These are phyloP conservation scores for Bradypus variegatus DNA, from an alignment of 2,797 vertebrate species.

Conservation along the genomic window DNA sequence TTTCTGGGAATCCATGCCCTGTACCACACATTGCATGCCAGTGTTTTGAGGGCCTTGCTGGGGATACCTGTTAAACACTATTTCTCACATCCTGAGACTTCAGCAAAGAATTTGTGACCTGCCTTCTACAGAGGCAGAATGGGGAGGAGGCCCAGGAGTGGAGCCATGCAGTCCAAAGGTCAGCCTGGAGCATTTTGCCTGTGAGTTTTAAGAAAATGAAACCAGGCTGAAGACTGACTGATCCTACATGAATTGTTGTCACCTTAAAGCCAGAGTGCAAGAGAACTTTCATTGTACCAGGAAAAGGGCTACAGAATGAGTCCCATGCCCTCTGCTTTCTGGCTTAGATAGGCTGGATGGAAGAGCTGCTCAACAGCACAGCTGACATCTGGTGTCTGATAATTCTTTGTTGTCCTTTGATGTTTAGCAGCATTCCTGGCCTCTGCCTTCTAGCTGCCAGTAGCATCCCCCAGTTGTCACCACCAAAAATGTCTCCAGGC, in stretches of 20 bases:
- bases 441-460: not conserved
- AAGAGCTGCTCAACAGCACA: not conserved
- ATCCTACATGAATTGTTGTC: not conserved
- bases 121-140: not conserved
- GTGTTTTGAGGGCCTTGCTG: not conserved
- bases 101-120: not conserved
- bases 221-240: not conserved
- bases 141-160: not conserved
- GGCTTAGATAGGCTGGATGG: not conserved
- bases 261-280: slow-evolving; percentile 7
- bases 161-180: not conserved
- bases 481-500: not conserved
- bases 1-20: not conserved
- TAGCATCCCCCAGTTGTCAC: not conserved
- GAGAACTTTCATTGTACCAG: not conserved
- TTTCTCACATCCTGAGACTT: not conserved
- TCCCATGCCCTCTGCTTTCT: not conserved
- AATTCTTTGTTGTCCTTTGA: not conserved
- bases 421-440: not conserved
- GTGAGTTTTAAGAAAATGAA: slow-evolving; percentile 14
- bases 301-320: not conserved
- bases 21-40: no score
- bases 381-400: not conserved
- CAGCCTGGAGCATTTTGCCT: not conserved
- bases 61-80: not conserved